Percentiles rank a stretch among this genome's conserved stretches.
Conservation (phyloP, 2,113 vertebrate species). For the Varanus salvator region DNA sequence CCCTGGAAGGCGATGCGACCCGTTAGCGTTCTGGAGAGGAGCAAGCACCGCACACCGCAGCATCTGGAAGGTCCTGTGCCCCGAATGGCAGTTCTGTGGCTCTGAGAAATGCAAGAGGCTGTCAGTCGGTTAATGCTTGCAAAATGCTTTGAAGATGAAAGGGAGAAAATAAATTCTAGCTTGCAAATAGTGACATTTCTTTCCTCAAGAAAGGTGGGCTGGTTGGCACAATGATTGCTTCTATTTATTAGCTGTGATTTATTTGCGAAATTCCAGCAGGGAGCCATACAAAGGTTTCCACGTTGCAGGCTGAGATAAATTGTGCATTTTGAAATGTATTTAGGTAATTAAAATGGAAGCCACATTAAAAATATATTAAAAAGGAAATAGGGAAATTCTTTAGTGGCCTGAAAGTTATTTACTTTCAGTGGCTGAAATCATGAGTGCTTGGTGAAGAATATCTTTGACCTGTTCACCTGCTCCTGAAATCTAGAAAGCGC, state of each 20-base stretch:
- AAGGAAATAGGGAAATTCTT: slow-evolving; percentile 11
- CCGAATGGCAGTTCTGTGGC: background rate
- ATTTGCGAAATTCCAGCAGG: slow-evolving; percentile 6
- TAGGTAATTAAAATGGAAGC: background rate
- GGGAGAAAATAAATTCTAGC: slow-evolving; percentile 35
- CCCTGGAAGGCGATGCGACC: background rate
- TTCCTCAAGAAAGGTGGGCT: background rate
- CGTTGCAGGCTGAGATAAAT: slow-evolving; percentile 17
- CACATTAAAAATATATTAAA: slow-evolving; percentile 17
- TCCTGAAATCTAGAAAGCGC: background rate
- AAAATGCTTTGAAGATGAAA: slow-evolving; percentile 35
- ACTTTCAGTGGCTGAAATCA: background rate
- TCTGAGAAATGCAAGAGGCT: background rate
- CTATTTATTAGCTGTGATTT: slow-evolving; percentile 27
- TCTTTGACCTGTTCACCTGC: slow-evolving; percentile 9
- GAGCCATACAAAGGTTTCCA: background rate
- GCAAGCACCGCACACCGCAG: background rate
- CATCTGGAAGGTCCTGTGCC: background rate
- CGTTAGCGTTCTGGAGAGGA: background rate
- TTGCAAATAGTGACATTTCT: slow-evolving; percentile 29
- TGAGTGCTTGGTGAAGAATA: background rate
- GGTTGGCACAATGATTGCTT: slow-evolving; percentile 6
- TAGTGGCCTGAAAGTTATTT: background rate
- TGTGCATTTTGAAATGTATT: slow-evolving; percentile 23
- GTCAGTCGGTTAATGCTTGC: slow-evolving; percentile 6